A percentile compares a stretch with the other conserved stretches of the same genome.
These are phyloP conservation scores for Ginglymostoma cirratum DNA, from an alignment of 2,113 vertebrate species.

Conservation along the genomic window DNA sequence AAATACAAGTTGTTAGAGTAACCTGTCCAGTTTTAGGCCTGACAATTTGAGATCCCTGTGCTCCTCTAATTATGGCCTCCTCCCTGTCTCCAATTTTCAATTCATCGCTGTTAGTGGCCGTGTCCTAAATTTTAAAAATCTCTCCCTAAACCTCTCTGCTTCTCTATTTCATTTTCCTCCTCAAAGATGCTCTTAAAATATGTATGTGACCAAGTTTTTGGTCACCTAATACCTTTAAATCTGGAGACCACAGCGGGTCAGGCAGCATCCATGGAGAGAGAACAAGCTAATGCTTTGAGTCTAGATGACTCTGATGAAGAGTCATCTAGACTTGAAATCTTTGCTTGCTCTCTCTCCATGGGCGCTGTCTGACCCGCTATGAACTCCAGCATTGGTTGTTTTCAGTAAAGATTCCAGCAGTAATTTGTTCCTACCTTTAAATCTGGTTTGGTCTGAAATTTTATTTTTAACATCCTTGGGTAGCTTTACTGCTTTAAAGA, in stretches of 20 bases:
- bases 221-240: too few relatives aligned
- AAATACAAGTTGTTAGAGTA: background rate
- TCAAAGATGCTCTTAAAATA: background rate
- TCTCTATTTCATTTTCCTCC: background rate
- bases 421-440: conserved; percentile 25
- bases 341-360: too few relatives aligned
- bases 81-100: background rate
- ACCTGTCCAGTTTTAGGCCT: background rate
- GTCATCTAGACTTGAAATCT: too few relatives aligned
- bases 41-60: background rate
- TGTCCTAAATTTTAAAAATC: background rate
- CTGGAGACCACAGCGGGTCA: too few relatives aligned
- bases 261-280: too few relatives aligned
- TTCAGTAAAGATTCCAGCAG: too few relatives aligned
- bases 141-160: background rate
- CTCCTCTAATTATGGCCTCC: background rate
- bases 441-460: background rate
- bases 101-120: too few relatives aligned
- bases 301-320: too few relatives aligned
- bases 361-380: too few relatives aligned
- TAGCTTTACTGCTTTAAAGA: background rate
- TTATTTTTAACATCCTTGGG: background rate
- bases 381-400: too few relatives aligned
- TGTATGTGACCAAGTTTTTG: background rate
- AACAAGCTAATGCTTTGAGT: too few relatives aligned